Conservation (phyloP, 2,113 vertebrate genomes). For the Gobiocypris rarus region DNA sequence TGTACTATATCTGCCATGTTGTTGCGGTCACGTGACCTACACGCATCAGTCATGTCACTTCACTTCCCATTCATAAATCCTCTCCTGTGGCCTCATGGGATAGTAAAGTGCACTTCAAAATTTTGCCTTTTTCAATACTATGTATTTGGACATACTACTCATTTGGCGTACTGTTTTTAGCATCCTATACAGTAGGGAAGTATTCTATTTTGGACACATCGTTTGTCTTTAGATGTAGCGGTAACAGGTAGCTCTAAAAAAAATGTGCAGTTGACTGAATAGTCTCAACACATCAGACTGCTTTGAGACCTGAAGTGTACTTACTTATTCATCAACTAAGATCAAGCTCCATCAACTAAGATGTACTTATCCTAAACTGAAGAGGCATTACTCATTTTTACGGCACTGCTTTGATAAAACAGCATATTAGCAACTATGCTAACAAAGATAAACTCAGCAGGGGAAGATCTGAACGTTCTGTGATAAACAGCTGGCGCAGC, state of each 20-base stretch:
- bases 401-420: background rate
- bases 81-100: too few species aligned
- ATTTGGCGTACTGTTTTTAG: too few species aligned
- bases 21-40: too few species aligned
- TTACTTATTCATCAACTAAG: constrained; percentile 79
- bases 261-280: too few species aligned
- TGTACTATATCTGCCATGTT: too few species aligned
- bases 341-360: constrained; percentile 34
- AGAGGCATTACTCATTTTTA: background rate
- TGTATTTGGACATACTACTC: too few species aligned
- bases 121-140: too few species aligned
- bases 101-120: too few species aligned
- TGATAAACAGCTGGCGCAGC: constrained; percentile 24
- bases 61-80: too few species aligned
- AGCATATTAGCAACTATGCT: constrained; percentile 15
- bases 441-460: constrained; percentile 22
- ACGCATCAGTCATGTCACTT: too few species aligned
- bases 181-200: too few species aligned
- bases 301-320: constrained; percentile 67
- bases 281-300: constrained; percentile 40
- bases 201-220: too few species aligned
- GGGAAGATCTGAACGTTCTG: constrained; percentile 3
- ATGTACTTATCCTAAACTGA: constrained; percentile 15
- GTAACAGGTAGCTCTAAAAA: constrained; percentile 62
- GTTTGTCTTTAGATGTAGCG: constrained; percentile 62